Evolutionary conservation across 2,113 vertebrate species (phyloP), one percentile per base, ranked within the genome.

Genomic region (Trogon melanurus): DNA sequence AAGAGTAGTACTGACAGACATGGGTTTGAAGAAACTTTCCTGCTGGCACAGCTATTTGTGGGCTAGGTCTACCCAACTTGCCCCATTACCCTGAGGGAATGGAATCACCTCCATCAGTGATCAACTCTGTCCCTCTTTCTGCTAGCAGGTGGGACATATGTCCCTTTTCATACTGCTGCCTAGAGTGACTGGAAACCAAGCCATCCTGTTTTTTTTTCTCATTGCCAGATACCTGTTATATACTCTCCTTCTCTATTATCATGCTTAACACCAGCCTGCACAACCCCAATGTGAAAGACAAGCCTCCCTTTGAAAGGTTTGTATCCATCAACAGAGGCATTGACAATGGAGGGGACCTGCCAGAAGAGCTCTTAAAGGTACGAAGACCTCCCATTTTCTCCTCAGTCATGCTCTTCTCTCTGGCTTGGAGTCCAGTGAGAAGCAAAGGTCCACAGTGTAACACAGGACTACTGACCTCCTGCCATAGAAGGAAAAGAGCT

Each of bases 261-360:
- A 99, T 99, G 99, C 95, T 99, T 91, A 99, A 99, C 98, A 99
- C 99, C 90, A 99, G 99, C 92, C 98, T 99, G 38, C 99, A 99
- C 98, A 99, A 99, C 95, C 99, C 99, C 91, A 99, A 98, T 4
- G 99, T 99, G 78, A 99, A 99, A 91, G 99, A 99, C 93, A 99
- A 98, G 94, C 98, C 99, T 1, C 97, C 98, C 3, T 98, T 99
- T 73, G 99, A 99, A 93, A 98, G 98, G 50, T 99, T 99, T 70
- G 96, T 99, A 69, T 98, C 98, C 93, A 99, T 99, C 98, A 99
- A 99, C 97, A 98, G 98, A 54, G 99, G 99, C 79, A 99, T 99
- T 96, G 99, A 99, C 86, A 97, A 98, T 1, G 99, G 99, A 34
- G 97, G 96, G 2, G 98, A 99, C 91, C 98, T 99, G 21, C 99